Base-by-base conservation (phyloP, 30 jellyfish, hydroid and myxozoan genomes). In the Turritopsis dohrnii region DNA sequence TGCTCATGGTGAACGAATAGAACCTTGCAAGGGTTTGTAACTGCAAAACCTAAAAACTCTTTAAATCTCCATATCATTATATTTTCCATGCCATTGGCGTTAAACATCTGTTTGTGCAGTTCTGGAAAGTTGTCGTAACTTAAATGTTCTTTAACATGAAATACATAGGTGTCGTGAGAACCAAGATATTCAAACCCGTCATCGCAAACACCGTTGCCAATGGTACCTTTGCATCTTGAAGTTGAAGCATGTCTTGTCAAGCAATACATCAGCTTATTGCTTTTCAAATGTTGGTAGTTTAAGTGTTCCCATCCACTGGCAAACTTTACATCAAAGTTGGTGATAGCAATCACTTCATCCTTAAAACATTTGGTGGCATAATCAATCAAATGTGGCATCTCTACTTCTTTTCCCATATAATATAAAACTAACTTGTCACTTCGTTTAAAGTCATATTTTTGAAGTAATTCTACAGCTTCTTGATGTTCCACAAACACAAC, bases 61-160 rank as follows among this genome's bases (percentile, higher is more conserved):
- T 17, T 21, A n/a, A 66, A 26, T 1, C 8, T 25, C 76, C 76
- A 66, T n/a, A 66, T 66, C 16, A 66, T 25, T n/a, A 66, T 17
- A 17, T 66, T 66, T 25, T 66, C 76, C 7, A 66, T 66, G 7
- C 76, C 76, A 66, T 25, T 21, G 76, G 29, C 4, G 76, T 3
- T 3, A 66, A n/a, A 66, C 29, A 66, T 3, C 9, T 66, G 7
- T 17, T 66, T 66, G 7, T 66, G 29, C 17, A 66, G 17, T 66
- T 21, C 28, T 17, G 29, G 27, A 17, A 66, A 66, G 8, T 66
- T 7, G 29, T 21, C 29, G 9, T 66, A n/a, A 5, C 8, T 21
- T 21, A 66, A n/a, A 22, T 25, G 76, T 66, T 66, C 76, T 66
- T 66, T 66, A 66, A 66, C 76, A 17, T 66, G 76, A 26, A 66